Base-by-base conservation (phyloP, 2,888 invertebrate species). In the Coelopa pilipes region DNA sequence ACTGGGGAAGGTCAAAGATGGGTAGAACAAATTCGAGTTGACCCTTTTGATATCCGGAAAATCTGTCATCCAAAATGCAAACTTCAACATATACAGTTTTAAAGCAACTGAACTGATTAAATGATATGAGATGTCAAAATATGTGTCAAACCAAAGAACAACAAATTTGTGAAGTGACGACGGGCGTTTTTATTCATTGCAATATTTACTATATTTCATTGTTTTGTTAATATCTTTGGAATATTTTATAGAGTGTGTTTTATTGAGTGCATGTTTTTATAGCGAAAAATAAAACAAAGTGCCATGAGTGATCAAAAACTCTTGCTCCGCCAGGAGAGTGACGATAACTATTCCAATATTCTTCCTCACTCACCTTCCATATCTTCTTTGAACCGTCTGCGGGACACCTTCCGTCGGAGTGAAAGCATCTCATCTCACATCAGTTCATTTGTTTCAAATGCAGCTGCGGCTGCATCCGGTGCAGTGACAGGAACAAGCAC, bases 291-390 rank as follows among this genome's bases (percentile, higher is more conserved):
- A 34, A 34, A 34, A 34, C 7, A 34, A 7, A 34, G 12, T 53
- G 80, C 72, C 79, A 87, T 87, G 87, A 87, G 82, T 78, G 79
- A 80, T 76, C 83, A 82, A 50, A 84, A 82, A 79, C 79, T 87
- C 68, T 78, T 87, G 71, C 81, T 86, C 68, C 84, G 87, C 45
- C 81, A 84, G 19, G 82, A 83, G 78, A 85, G 84, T 78, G 85
- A 86, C 76, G 86, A 87, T 72, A 82, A 84, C 70, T 34, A 34
- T 34, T 59, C 78, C 72, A 75, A 71, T 76, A 75, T 78, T 59
- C 49, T 80, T 57, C 80, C 82, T 2, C 87, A 89, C 82, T 91
- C 91, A 45, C 89, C 90, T 12, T 90, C 91, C 55, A 85, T 89
- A 74, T 91, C 91, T n/a, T 87, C 87, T 10, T 75, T 87, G 24